Evolutionary conservation across 2,797 vertebrate species (phyloP).

Genomic region (Euphonia xanthogaster): DNA sequence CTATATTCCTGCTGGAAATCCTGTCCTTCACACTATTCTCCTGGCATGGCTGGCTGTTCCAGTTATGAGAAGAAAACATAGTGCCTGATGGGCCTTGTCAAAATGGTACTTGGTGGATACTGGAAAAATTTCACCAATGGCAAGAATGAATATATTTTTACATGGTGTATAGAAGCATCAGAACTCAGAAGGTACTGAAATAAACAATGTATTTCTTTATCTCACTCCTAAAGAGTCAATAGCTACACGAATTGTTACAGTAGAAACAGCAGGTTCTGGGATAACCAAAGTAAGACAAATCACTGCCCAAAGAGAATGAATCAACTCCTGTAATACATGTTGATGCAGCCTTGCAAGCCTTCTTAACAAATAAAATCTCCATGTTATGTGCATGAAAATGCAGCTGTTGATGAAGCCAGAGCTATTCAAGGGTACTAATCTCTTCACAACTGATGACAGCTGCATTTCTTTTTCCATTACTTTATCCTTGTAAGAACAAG

Average conservation of each 20-base stretch:
- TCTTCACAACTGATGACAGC: neutral
- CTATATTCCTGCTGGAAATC: neutral
- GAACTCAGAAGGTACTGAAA: neutral
- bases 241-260: neutral
- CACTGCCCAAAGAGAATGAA: neutral
- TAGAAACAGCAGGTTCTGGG: neutral
- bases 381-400: neutral
- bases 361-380: neutral
- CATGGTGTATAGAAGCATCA: accelerated
- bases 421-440: neutral
- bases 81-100: neutral
- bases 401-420: conserved; percentile 1
- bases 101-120: neutral
- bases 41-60: neutral
- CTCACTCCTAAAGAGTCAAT: neutral
- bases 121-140: neutral
- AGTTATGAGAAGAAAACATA: neutral
- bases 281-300: neutral
- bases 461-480: neutral
- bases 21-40: neutral
- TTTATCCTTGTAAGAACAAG: neutral
- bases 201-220: neutral
- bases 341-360: neutral
- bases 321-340: neutral
- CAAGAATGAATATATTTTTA: neutral